Evolutionary conservation across 2,113 vertebrate genomes (phyloP).

Genomic region (Eupsittula cactorum): DNA sequence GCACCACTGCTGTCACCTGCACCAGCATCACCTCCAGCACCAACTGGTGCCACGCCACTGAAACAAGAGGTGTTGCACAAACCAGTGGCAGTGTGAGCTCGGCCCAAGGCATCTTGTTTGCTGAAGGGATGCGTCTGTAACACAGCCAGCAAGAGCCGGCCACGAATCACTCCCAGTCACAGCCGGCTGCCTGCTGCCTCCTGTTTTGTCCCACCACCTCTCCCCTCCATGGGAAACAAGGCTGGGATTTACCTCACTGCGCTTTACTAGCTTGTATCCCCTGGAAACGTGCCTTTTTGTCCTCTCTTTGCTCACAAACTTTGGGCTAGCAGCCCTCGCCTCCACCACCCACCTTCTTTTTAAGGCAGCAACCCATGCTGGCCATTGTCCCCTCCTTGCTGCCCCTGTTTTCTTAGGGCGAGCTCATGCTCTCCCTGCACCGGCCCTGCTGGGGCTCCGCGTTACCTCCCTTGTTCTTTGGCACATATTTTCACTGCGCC

Average conservation of each 20-base stretch:
- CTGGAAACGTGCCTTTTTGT: not conserved
- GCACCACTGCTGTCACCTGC: not conserved
- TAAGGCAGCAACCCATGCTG: not conserved
- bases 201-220: not conserved
- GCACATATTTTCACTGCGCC: slow-evolving; percentile 51
- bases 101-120: not conserved
- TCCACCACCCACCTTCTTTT: slow-evolving; percentile 14
- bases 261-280: not conserved
- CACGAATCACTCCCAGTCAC: not conserved
- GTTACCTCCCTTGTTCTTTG: slow-evolving; percentile 39
- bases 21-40: not conserved
- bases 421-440: not conserved
- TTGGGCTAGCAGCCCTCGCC: not conserved
- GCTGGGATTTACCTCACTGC: not conserved
- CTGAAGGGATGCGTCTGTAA: not conserved
- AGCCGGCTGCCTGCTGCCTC: slow-evolving; percentile 20
- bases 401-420: not conserved
- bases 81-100: not conserved
- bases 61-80: not conserved
- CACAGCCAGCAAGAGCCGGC: not conserved
- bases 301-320: not conserved
- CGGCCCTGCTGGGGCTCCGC: slow-evolving; percentile 16
- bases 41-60: not conserved
- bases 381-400: not conserved
- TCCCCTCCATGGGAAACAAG: not conserved